Conservation (phyloP, 2,113 vertebrate species). For the Aptenodytes patagonicus region DNA sequence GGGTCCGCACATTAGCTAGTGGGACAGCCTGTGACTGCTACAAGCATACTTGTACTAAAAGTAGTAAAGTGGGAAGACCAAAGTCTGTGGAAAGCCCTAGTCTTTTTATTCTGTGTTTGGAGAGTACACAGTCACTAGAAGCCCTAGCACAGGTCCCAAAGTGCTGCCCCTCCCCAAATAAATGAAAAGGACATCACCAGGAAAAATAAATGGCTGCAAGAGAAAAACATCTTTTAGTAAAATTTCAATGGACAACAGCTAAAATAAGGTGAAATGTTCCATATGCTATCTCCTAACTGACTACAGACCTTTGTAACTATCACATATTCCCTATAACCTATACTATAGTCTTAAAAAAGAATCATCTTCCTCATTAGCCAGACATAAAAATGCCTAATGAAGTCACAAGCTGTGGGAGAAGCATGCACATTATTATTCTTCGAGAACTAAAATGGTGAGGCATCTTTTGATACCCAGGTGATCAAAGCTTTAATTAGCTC, state of each 20-base stretch:
- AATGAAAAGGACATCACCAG: not conserved
- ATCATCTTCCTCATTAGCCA: not conserved
- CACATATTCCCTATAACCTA: not conserved
- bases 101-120: not conserved
- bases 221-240: not conserved
- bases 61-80: not conserved
- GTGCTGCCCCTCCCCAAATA: not conserved
- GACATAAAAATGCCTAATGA: not conserved
- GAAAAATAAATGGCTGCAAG: not conserved
- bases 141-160: not conserved
- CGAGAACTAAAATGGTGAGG: not conserved
- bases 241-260: not conserved
- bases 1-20: fast-evolving
- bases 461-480: not conserved
- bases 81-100: not conserved
- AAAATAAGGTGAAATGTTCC: not conserved
- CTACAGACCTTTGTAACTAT: not conserved
- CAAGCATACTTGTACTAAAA: not conserved
- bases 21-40: not conserved
- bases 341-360: not conserved
- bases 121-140: not conserved
- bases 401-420: not conserved
- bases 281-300: not conserved
- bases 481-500: not conserved
- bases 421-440: not conserved